Evolutionary conservation across 2,888 invertebrate genomes (phyloP).

Genomic region (Drosophila antonietae): DNA sequence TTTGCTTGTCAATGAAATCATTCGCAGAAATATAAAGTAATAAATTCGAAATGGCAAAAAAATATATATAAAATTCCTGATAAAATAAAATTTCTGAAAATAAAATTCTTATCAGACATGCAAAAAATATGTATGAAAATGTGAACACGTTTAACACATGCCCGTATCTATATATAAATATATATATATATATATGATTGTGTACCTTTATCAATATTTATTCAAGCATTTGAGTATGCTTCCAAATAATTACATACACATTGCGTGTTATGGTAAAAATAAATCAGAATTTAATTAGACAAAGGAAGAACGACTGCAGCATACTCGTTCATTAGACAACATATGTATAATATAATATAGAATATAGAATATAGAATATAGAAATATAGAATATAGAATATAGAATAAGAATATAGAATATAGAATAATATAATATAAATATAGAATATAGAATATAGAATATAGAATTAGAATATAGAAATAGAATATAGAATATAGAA

Average conservation of each 20-base stretch:
- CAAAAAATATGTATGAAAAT: constrained; percentile 18
- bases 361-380: not conserved
- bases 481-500: no score
- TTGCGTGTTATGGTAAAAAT: not conserved
- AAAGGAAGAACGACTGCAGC: not conserved
- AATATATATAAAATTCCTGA: constrained; percentile 37
- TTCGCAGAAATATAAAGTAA: constrained; percentile 32
- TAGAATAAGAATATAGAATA: no score
- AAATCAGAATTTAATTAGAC: not conserved
- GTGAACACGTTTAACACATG: constrained; percentile 5
- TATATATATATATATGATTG: not conserved
- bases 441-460: no score
- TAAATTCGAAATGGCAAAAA: not conserved
- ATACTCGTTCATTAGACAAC: not conserved
- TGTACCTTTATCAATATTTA: constrained; percentile 65
- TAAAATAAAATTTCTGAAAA: constrained; percentile 30
- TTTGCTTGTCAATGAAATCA: constrained; percentile 52
- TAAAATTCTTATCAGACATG: constrained; percentile 49
- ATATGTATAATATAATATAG: no score
- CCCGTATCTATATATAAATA: constrained; percentile 11
- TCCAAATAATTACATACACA: constrained; percentile 1
- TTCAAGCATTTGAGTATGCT: constrained; percentile 48
- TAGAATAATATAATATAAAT: no score
- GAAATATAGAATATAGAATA: not conserved
- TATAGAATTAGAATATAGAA: no score